These are phyloP conservation scores for Dendroctonus ponderosae DNA, from an alignment of 1,140 invertebrate genomes.

Conservation along the genomic window DNA sequence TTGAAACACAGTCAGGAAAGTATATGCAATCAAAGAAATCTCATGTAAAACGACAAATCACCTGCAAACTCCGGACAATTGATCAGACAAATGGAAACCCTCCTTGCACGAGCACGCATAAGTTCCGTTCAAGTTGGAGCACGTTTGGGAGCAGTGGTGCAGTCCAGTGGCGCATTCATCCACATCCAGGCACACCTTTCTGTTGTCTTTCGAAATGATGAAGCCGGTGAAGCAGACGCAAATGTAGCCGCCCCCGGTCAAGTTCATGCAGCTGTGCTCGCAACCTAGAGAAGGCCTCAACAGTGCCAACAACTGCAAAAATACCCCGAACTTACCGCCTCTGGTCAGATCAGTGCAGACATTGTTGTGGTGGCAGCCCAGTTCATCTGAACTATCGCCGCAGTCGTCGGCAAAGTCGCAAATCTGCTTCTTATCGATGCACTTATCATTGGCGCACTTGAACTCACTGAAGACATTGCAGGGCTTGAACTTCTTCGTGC, in stretches of 20 bases:
- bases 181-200: conserved; percentile 81
- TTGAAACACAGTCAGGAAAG: too few relatives aligned
- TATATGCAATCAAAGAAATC: too few relatives aligned
- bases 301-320: not conserved
- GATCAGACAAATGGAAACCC: conserved; percentile 76
- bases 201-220: conserved; percentile 71
- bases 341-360: conserved; percentile 69
- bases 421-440: conserved; percentile 75
- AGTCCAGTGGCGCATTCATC: conserved; percentile 83
- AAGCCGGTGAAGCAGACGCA: conserved; percentile 86
- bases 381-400: conserved; percentile 84
- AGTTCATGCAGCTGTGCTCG: conserved; percentile 85
- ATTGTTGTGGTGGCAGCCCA: conserved; percentile 79
- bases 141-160: conserved; percentile 90
- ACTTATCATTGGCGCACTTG: conserved; percentile 89
- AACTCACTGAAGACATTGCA: conserved; percentile 76
- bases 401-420: conserved; percentile 84
- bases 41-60: too few relatives aligned
- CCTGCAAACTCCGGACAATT: conserved; percentile 74
- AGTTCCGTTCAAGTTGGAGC: conserved; percentile 88
- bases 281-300: conserved; percentile 58
- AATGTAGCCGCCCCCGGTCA: conserved; percentile 81
- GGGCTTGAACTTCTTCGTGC: conserved; percentile 66
- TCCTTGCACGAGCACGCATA: conserved; percentile 83
- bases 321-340: conserved; percentile 57